Evolutionary conservation across 2,888 invertebrate genomes (phyloP).

Genomic region (Leptopilina drosophilae): DNA sequence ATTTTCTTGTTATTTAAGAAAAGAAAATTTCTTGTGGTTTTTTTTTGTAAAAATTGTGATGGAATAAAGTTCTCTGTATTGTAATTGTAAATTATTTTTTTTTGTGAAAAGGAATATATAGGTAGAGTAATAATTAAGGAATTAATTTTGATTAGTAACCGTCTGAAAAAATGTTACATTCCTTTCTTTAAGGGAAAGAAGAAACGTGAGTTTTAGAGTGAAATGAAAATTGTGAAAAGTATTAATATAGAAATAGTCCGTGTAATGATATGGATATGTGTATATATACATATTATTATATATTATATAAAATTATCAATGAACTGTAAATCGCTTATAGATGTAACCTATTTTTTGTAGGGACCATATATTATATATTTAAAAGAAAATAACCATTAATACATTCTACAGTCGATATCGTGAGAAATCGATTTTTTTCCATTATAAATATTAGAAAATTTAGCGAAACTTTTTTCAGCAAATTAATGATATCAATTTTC

Average conservation of each 20-base stretch:
- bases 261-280: constrained; percentile 11
- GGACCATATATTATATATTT: constrained; percentile 14
- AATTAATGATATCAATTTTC: not conserved
- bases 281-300: not conserved
- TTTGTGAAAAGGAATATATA: too few relatives aligned
- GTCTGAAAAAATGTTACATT: not conserved
- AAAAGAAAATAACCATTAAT: constrained; percentile 14
- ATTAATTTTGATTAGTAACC: constrained; percentile 2
- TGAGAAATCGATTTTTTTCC: not conserved
- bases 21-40: not conserved
- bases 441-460: not conserved
- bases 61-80: constrained; percentile 14
- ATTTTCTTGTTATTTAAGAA: constrained; percentile 27
- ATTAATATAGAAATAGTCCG: constrained; percentile 12
- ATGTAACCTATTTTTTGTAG: constrained; percentile 41
- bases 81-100: constrained; percentile 19
- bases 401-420: constrained; percentile 20
- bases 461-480: constrained; percentile 7
- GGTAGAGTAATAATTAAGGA: not conserved
- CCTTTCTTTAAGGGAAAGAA: not conserved
- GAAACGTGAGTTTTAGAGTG: not conserved
- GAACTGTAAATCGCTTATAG: constrained; percentile 38
- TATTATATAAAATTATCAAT: constrained; percentile 8
- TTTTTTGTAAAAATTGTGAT: too few relatives aligned
- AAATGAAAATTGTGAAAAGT: constrained; percentile 24